These are phyloP conservation scores for Parotocinclus haroldoi DNA, from an alignment of 2,797 vertebrate genomes.

Conservation along the genomic window DNA sequence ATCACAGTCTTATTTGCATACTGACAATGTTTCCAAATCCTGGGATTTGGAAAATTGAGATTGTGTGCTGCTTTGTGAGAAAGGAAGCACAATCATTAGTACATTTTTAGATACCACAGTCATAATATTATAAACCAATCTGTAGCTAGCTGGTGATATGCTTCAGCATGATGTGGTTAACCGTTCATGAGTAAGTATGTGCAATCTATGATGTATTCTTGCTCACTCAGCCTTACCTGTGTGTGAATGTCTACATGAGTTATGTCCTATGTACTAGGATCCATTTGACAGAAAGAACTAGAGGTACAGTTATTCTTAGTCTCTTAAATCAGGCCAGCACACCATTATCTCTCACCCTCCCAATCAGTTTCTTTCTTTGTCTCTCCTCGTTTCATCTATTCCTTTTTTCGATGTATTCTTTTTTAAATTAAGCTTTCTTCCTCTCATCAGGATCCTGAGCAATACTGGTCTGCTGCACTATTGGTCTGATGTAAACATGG, in stretches of 20 bases:
- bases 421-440: conserved; percentile 3
- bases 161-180: neutral
- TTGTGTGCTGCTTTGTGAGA: too few species aligned
- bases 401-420: neutral
- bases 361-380: conserved; percentile 4
- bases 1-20: too few species aligned
- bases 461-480: neutral
- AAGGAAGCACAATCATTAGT: neutral
- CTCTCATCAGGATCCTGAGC: conserved; percentile 21
- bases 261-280: conserved; percentile 19
- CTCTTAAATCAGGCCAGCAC: conserved; percentile 54
- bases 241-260: neutral
- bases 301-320: conserved; percentile 60
- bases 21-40: too few species aligned
- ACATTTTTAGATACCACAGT: neutral
- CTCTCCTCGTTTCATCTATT: neutral
- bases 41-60: too few species aligned
- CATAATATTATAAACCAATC: neutral
- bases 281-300: conserved; percentile 35
- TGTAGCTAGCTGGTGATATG: neutral
- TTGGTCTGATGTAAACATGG: conserved; percentile 14
- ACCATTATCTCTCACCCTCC: conserved; percentile 37
- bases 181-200: conserved; percentile 4
- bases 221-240: conserved; percentile 9
- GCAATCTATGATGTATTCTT: conserved; percentile 8